Percentiles rank a stretch among this genome's conserved stretches.
Conservation (phyloP, 2,888 invertebrate species). For the Polydrusus pterygomalis region DNA sequence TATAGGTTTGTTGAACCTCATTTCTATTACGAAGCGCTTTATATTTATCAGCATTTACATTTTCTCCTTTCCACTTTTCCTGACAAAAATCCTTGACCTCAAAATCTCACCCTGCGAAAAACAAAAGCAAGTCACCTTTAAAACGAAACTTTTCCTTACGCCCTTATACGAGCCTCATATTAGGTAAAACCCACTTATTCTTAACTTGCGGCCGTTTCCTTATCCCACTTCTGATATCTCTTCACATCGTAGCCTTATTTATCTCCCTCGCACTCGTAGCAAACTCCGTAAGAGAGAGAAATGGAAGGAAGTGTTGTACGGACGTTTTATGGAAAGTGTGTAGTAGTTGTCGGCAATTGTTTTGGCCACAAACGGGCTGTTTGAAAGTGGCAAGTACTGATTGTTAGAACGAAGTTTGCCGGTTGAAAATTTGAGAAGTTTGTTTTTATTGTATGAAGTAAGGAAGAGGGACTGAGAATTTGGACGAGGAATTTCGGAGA, state of each 20-base stretch:
- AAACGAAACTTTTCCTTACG: constrained; percentile 50
- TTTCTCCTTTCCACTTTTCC: not conserved
- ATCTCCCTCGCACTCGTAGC: constrained; percentile 1
- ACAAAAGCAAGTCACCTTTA: constrained; percentile 54
- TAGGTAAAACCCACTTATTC: constrained; percentile 56
- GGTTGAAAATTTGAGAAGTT: constrained; percentile 56
- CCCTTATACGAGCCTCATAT: constrained; percentile 53
- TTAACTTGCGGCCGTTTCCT: constrained; percentile 54
- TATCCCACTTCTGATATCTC: constrained; percentile 20
- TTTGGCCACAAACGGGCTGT: constrained; percentile 66
- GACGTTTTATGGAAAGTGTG: constrained; percentile 14
- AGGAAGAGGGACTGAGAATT: constrained; percentile 23
- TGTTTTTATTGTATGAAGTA: constrained; percentile 47
- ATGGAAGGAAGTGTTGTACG: not conserved
- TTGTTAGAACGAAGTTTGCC: constrained; percentile 59
- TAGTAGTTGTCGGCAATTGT: constrained; percentile 64
- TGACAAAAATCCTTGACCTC: constrained; percentile 43
- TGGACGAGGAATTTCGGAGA: not conserved
- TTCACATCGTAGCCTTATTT: not conserved
- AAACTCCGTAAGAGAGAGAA: not conserved
- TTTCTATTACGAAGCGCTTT: too few relatives aligned
- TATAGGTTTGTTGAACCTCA: too few relatives aligned
- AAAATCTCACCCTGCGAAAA: constrained; percentile 34
- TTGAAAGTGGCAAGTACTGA: constrained; percentile 64
- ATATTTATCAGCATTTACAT: not conserved